Conservation (phyloP, 2,113 vertebrate genomes). For the Phalacrocorax pelagicus region DNA sequence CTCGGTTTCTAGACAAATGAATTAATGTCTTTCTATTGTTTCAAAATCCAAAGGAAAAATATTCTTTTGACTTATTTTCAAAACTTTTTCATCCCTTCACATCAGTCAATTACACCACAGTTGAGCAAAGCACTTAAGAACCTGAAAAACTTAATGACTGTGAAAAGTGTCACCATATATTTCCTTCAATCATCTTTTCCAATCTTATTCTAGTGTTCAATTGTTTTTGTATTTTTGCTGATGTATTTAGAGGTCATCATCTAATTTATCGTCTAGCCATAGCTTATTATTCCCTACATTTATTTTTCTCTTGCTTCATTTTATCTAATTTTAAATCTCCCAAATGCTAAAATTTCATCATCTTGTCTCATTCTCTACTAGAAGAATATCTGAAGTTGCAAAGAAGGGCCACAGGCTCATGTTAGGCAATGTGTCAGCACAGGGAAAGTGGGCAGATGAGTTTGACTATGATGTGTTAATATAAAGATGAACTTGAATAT, state of each 20-base stretch:
- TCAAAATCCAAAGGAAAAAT: neutral
- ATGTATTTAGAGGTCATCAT: neutral
- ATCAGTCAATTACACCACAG: neutral
- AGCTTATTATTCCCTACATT: neutral
- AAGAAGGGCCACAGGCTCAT: neutral
- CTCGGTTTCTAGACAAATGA: neutral
- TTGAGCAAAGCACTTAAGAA: neutral
- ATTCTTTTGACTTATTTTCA: neutral
- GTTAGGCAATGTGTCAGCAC: neutral
- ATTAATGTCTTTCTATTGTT: neutral
- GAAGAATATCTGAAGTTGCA: neutral
- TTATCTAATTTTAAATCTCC: neutral
- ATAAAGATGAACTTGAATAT: neutral
- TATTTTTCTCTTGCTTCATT: neutral
- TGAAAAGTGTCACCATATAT: neutral
- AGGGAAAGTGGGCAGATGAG: rapidly evolving
- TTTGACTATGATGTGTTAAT: neutral
- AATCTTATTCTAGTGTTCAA: neutral
- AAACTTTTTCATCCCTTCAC: neutral
- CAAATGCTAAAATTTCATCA: neutral
- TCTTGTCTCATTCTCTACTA: neutral
- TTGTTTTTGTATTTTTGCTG: neutral
- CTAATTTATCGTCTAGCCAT: neutral
- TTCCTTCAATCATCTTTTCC: neutral
- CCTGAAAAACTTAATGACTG: neutral